phyloP scores from a whole-genome alignment of 2,888 invertebrate genomes.

The Sinodicranocentrus sp. region DNA sequence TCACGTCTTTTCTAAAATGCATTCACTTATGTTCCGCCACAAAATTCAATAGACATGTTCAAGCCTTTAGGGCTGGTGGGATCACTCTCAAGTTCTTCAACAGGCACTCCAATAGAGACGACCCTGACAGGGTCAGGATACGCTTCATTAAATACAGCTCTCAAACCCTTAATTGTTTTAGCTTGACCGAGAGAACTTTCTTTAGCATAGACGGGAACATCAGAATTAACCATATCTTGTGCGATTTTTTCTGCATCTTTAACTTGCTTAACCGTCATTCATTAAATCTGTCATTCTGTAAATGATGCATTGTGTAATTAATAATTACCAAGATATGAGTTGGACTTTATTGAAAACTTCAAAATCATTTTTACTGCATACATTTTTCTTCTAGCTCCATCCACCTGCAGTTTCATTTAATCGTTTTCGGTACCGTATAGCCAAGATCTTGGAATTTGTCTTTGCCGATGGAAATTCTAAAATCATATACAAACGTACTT shows the following conservation, averaged over 20 bases:
- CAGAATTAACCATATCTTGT: conserved; percentile 86
- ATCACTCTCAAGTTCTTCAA: conserved; percentile 92
- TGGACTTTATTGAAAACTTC: too few species aligned
- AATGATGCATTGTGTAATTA: too few species aligned
- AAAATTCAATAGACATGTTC: conserved; percentile 97
- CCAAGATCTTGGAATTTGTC: conserved; percentile 90
- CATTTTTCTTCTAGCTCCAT: conserved; percentile 89
- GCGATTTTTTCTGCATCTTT: conserved; percentile 90
- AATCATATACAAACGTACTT: too few species aligned
- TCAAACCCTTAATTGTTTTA: conserved; percentile 92
- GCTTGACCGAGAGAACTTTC: conserved; percentile 90
- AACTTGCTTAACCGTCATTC: conserved; percentile 92
- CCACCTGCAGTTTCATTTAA: conserved; percentile 96
- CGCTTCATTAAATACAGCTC: conserved; percentile 92
- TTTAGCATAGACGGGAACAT: conserved; percentile 91
- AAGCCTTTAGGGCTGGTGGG: conserved; percentile 85
- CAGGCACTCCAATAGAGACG: conserved; percentile 95
- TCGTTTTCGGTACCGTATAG: conserved; percentile 87
- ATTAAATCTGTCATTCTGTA: too few species aligned
- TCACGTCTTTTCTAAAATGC: neutral
- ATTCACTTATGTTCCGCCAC: conserved; percentile 92
- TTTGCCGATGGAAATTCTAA: conserved; percentile 84
- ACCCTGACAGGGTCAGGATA: conserved; percentile 81
- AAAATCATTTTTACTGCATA: too few species aligned
- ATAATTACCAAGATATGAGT: too few species aligned